Percentiles rank a stretch among this genome's conserved stretches.
Evolutionary conservation across 2,113 vertebrate genomes (phyloP).

Genomic region (Clarias magur): DNA sequence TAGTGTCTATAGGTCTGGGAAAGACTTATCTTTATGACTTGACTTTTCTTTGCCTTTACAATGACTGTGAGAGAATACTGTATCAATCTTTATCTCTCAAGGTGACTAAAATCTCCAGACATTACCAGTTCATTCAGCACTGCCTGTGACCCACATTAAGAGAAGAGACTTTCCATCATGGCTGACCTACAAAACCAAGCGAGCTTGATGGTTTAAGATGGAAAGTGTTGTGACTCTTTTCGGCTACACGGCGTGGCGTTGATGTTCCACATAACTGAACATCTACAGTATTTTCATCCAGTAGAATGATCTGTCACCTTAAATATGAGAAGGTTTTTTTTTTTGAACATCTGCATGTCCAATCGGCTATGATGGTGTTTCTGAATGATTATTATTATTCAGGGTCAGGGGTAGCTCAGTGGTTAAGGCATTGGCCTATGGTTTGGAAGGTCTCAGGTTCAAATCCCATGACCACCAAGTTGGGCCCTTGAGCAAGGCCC

Average conservation of each 20-base stretch:
- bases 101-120: conserved; percentile 64
- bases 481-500: too few relatives aligned
- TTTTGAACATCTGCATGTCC: not conserved
- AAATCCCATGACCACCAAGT: too few relatives aligned
- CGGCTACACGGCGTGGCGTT: conserved; percentile 22
- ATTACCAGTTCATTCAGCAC: conserved; percentile 60
- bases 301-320: not conserved
- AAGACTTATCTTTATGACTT: conserved; percentile 52
- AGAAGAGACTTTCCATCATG: conserved; percentile 64
- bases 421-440: too few relatives aligned
- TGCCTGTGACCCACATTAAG: conserved; percentile 66
- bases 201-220: conserved; percentile 69
- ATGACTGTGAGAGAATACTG: conserved; percentile 30
- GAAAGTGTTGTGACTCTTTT: not conserved
- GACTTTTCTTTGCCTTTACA: conserved; percentile 42
- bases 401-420: too few relatives aligned
- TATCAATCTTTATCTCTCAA: conserved; percentile 54
- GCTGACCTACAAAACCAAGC: conserved; percentile 73
- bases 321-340: not conserved
- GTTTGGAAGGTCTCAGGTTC: too few relatives aligned
- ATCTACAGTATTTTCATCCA: conserved; percentile 2
- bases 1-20: conserved; percentile 15
- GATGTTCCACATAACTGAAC: conserved; percentile 20
- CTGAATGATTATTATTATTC: not conserved
- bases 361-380: not conserved